Percentiles rank a stretch among this genome's conserved stretches.
phyloP scores from a whole-genome alignment of 1,140 invertebrate genomes.

The Pseudomyrmex flavicornis region DNA sequence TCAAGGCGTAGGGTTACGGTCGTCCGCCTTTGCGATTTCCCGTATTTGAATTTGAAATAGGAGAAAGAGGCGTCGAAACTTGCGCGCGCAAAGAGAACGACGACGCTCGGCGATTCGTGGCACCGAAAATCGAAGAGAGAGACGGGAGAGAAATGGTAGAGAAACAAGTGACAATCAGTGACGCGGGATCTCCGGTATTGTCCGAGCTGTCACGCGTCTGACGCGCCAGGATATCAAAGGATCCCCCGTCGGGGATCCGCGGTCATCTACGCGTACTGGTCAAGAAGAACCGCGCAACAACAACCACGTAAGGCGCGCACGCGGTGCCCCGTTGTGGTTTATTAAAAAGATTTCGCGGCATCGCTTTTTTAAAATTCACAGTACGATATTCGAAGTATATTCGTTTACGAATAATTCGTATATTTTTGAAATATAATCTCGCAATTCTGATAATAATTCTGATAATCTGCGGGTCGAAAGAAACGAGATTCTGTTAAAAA shows the following conservation, averaged over 20 bases:
- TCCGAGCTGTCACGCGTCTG: conserved; percentile 76
- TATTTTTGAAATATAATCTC: too few relatives aligned
- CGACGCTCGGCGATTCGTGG: conserved; percentile 30
- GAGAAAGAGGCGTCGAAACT: conserved; percentile 58
- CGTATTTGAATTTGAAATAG: conserved; percentile 79
- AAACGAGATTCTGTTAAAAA: not conserved
- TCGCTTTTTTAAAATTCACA: too few relatives aligned
- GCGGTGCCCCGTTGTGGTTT: conserved; percentile 31
- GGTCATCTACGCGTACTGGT: conserved; percentile 75
- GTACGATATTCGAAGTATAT: too few relatives aligned
- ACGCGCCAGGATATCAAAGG: conserved; percentile 70
- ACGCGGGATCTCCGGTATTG: conserved; percentile 78
- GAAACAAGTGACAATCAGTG: conserved; percentile 84
- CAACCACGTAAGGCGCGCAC: conserved; percentile 18
- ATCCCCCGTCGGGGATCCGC: conserved; percentile 30
- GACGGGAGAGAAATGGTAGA: conserved; percentile 71
- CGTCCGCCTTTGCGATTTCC: conserved; percentile 69
- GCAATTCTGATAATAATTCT: too few relatives aligned
- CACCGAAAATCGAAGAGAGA: conserved; percentile 45
- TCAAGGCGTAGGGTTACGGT: conserved; percentile 84
- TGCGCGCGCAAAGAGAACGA: conserved; percentile 2
- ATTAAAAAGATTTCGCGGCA: too few relatives aligned
- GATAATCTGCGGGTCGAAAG: not conserved
- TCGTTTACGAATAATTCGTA: too few relatives aligned
- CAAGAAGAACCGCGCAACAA: conserved; percentile 48